Evolutionary conservation across 2,113 vertebrate genomes (phyloP).

Genomic region (Picathartes gymnocephalus): DNA sequence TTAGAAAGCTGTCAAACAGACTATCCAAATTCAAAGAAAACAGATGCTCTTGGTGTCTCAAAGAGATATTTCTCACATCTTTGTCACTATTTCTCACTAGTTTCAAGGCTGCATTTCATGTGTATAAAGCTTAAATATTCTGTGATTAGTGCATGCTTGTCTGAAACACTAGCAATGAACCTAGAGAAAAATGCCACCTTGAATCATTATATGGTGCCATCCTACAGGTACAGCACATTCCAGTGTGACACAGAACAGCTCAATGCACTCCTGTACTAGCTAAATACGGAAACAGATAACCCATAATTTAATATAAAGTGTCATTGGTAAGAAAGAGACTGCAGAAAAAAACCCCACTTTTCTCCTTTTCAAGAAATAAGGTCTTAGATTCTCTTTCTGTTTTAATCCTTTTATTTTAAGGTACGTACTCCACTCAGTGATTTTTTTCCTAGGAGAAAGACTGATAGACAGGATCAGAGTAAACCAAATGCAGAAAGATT

Average conservation of each 20-base stretch:
- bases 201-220: not conserved
- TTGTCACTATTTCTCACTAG: not conserved
- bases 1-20: not conserved
- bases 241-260: not conserved
- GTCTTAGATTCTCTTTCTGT: not conserved
- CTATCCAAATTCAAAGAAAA: not conserved
- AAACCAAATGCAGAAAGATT: not conserved
- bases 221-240: not conserved
- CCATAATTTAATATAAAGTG: not conserved
- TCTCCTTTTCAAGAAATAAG: not conserved
- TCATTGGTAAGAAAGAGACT: not conserved
- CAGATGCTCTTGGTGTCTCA: not conserved
- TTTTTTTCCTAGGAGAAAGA: not conserved
- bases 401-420: not conserved
- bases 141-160: not conserved
- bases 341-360: not conserved
- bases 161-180: not conserved
- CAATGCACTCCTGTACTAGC: not conserved
- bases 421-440: not conserved
- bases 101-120: not conserved
- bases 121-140: not conserved
- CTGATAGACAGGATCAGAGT: not conserved
- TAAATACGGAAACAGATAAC: not conserved
- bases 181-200: not conserved
- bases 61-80: not conserved